A percentile compares a stretch with the other conserved stretches of the same genome.
These are phyloP conservation scores for Pipistrellus pygmaeus DNA, from an alignment of 2,797 vertebrate species.

Conservation along the genomic window DNA sequence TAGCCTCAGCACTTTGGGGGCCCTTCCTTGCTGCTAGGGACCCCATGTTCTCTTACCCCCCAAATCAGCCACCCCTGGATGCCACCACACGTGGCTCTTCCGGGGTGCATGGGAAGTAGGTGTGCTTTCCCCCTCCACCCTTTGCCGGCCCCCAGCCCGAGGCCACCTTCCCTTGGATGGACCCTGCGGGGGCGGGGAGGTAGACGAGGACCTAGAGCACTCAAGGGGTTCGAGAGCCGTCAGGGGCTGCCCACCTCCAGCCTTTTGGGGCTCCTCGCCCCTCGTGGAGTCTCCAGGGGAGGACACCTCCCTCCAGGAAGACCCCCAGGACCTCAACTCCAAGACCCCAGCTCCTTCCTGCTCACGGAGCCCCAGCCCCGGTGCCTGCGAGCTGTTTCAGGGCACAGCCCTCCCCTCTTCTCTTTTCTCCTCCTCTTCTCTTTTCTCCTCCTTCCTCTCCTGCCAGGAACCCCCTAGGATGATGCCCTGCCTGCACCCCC, in stretches of 20 bases:
- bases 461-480: neutral
- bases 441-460: neutral
- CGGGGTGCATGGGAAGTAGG: accelerated
- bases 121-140: neutral
- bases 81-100: neutral
- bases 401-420: neutral
- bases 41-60: accelerated
- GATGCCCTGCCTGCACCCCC: neutral
- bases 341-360: neutral
- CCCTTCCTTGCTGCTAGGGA: neutral
- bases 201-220: neutral
- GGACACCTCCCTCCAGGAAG: neutral
- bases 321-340: no score
- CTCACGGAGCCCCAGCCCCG: accelerated
- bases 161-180: no score
- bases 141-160: neutral
- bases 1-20: neutral
- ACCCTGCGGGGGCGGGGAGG: neutral
- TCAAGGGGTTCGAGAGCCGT: neutral
- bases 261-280: neutral
- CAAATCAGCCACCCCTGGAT: neutral
- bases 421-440: no score
- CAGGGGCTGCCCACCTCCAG: neutral
- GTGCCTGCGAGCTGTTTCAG: neutral
- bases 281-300: neutral